Evolutionary conservation across 2,113 vertebrate species (phyloP).

Genomic region (Dascyllus trimaculatus): DNA sequence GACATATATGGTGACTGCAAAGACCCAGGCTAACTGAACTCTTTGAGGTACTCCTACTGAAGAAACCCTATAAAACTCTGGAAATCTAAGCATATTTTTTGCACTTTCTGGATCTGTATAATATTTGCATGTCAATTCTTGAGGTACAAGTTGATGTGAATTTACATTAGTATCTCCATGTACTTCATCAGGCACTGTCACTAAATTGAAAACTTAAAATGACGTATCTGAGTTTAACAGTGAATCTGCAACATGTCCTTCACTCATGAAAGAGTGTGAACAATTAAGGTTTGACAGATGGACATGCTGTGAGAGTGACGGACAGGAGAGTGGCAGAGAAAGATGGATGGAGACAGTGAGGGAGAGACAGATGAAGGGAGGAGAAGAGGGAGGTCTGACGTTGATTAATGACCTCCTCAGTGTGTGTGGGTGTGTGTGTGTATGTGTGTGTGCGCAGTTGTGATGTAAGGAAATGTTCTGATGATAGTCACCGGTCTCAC

Average conservation of each 20-base stretch:
- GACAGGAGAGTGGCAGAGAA: slow-evolving; percentile 53
- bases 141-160: background rate
- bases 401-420: slow-evolving; percentile 63
- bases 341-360: slow-evolving; percentile 61
- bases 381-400: slow-evolving; percentile 50
- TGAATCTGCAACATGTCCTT: background rate
- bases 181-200: background rate
- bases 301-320: slow-evolving; percentile 37
- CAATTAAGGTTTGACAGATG: slow-evolving; percentile 26
- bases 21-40: background rate
- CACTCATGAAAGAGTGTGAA: slow-evolving; percentile 10
- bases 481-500: slow-evolving; percentile 1
- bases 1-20: background rate
- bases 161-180: background rate
- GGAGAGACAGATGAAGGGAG: slow-evolving; percentile 49
- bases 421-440: slow-evolving; percentile 4
- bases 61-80: background rate
- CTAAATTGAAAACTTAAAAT: background rate
- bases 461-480: background rate
- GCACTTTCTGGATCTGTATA: background rate
- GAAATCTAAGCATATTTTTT: no score
- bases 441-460: background rate
- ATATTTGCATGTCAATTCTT: background rate
- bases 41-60: background rate
- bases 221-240: background rate